Conservation (phyloP, 2,797 vertebrate genomes). For the Psittacula echo region DNA sequence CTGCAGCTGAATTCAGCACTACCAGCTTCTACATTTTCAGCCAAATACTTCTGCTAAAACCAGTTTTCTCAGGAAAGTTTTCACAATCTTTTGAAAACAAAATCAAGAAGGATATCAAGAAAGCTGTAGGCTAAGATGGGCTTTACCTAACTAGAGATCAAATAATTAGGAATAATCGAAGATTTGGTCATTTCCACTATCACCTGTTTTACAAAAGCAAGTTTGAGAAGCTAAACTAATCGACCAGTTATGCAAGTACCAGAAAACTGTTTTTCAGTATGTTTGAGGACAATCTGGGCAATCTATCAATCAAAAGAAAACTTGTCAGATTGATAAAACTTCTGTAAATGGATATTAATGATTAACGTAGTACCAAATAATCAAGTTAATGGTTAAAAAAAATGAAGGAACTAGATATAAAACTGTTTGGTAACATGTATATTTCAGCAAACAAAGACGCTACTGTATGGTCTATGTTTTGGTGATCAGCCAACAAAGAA, state of each 20-base stretch:
- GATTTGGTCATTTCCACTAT: conserved; percentile 74
- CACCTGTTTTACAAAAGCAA: conserved; percentile 69
- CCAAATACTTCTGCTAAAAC: conserved; percentile 74
- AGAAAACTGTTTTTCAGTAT: conserved; percentile 67
- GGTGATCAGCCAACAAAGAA: conserved; percentile 84
- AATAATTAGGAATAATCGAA: conserved; percentile 70
- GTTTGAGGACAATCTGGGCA: conserved; percentile 74
- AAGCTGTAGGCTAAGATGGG: conserved; percentile 67
- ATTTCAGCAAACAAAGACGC: conserved; percentile 77
- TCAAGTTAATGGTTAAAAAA: conserved; percentile 74
- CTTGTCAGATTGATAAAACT: conserved; percentile 74
- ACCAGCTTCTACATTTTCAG: conserved; percentile 67
- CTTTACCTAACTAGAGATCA: conserved; percentile 72
- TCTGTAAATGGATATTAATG: conserved; percentile 66
- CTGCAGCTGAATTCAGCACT: conserved; percentile 69
- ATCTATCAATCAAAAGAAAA: conserved; percentile 72
- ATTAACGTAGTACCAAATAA: conserved; percentile 74
- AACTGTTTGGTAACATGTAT: conserved; percentile 72
- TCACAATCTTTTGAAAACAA: conserved; percentile 67
- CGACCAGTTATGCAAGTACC: conserved; percentile 75
- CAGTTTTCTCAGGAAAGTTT: conserved; percentile 65
- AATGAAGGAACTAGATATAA: conserved; percentile 71
- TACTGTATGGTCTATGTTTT: conserved; percentile 76
- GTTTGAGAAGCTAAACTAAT: conserved; percentile 71
- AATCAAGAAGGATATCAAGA: conserved; percentile 66